These are phyloP conservation scores for Equus przewalskii DNA, from an alignment of 2,113 vertebrate species.

Conservation along the genomic window DNA sequence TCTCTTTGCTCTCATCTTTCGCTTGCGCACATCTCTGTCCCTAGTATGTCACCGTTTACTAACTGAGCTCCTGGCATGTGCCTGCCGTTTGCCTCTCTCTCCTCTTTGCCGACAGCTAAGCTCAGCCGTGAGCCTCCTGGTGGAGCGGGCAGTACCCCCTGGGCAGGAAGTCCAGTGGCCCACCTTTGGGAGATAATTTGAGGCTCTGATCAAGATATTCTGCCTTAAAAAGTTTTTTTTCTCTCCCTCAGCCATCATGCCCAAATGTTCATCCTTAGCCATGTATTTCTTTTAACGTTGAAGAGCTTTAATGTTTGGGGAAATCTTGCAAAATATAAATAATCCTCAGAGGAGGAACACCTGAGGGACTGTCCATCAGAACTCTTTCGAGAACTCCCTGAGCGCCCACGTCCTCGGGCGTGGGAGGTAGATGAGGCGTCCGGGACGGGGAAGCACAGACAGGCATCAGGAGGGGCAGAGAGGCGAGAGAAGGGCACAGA, in stretches of 20 bases:
- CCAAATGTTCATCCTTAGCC: background rate
- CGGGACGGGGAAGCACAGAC: background rate
- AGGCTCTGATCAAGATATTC: background rate
- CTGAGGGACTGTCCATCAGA: background rate
- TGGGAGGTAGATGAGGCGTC: background rate
- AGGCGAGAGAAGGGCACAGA: background rate
- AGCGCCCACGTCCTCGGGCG: background rate
- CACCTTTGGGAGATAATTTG: background rate
- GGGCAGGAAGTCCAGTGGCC: fast-evolving
- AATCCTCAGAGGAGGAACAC: background rate
- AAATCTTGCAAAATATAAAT: background rate
- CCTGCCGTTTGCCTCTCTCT: background rate
- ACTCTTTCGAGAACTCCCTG: background rate
- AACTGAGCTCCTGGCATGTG: background rate
- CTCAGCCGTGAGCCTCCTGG: background rate
- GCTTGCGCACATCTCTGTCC: background rate
- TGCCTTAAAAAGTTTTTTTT: background rate
- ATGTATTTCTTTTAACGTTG: conserved; percentile 8
- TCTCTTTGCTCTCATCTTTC: background rate
- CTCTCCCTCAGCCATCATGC: background rate
- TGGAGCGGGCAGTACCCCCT: fast-evolving
- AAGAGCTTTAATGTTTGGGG: background rate
- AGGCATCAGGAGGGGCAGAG: background rate
- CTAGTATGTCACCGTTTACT: background rate
- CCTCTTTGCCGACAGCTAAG: background rate